Conservation (phyloP, 2,113 vertebrate species). For the Gnathonemus echidnorhynchus region DNA sequence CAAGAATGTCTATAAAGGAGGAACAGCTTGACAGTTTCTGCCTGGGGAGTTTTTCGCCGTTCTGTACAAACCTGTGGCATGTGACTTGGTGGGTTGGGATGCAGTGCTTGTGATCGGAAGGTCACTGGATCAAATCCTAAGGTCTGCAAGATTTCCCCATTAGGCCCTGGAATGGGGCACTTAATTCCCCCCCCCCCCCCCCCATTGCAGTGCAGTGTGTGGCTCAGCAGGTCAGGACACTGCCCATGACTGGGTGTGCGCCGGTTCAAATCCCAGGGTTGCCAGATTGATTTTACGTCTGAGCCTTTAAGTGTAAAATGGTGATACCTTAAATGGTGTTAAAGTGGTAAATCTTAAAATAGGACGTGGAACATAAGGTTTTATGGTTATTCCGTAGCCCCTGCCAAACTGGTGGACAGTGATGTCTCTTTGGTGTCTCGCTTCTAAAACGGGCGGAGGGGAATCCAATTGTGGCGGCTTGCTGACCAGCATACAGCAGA, state of each 20-base stretch:
- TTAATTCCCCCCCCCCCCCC: background rate
- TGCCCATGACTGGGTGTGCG: background rate
- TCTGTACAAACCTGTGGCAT: background rate
- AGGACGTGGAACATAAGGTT: background rate
- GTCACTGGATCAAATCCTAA: background rate
- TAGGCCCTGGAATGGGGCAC: background rate
- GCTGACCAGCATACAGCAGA: background rate
- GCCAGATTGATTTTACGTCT: background rate
- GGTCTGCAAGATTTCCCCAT: background rate
- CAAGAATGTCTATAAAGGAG: background rate
- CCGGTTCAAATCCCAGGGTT: background rate
- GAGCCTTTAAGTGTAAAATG: background rate
- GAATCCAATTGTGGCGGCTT: background rate
- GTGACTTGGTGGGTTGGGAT: background rate
- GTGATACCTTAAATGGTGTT: background rate
- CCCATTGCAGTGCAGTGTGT: background rate
- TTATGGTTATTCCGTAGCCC: background rate
- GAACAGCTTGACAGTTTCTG: background rate
- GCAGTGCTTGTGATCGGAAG: background rate
- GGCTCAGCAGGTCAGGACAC: background rate
- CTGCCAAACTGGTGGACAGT: background rate
- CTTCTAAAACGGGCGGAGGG: background rate
- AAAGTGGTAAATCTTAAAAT: background rate
- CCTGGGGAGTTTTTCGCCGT: background rate
- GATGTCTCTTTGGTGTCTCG: background rate